Conservation (phyloP, 2,888 invertebrate genomes). For the Salpingus planirostris region DNA sequence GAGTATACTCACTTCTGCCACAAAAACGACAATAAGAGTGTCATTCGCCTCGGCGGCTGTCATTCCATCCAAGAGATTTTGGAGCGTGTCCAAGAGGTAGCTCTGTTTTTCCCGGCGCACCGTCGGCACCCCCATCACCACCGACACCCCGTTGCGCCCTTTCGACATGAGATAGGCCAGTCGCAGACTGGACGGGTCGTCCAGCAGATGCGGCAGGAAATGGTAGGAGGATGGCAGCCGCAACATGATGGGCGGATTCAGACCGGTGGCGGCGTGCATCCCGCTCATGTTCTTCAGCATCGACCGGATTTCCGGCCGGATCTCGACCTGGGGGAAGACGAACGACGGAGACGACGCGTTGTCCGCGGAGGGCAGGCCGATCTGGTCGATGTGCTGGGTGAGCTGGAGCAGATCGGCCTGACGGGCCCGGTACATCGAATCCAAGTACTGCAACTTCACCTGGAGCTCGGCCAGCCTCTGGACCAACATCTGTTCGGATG, state of each 20-base stretch:
- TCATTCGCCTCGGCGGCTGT: slow-evolving; percentile 62
- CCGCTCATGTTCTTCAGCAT: slow-evolving; percentile 43
- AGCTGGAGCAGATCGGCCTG: slow-evolving; percentile 68
- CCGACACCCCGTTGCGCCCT: slow-evolving; percentile 64
- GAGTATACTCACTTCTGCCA: slow-evolving; percentile 67
- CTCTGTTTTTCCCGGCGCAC: slow-evolving; percentile 81
- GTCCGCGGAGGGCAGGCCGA: slow-evolving; percentile 26
- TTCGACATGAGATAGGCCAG: slow-evolving; percentile 72
- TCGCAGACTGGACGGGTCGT: slow-evolving; percentile 64
- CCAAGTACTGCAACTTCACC: slow-evolving; percentile 67
- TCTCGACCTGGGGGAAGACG: slow-evolving; percentile 32
- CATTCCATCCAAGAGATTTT: slow-evolving; percentile 76
- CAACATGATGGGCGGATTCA: slow-evolving; percentile 43
- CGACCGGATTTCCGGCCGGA: slow-evolving; percentile 33
- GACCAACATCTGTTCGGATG: slow-evolving; percentile 56
- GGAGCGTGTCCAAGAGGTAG: slow-evolving; percentile 77
- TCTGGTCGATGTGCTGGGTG: slow-evolving; percentile 54
- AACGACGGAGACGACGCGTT: slow-evolving; percentile 21
- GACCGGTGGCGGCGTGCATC: slow-evolving; percentile 42
- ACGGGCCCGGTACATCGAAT: slow-evolving; percentile 66
- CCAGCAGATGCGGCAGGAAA: slow-evolving; percentile 79
- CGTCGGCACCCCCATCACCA: slow-evolving; percentile 85
- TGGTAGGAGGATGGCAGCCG: slow-evolving; percentile 74
- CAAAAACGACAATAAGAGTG: slow-evolving; percentile 74
- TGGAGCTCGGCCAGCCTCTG: slow-evolving; percentile 67